A percentile compares a stretch with the other conserved stretches of the same genome.
These are phyloP conservation scores for Agapornis canus DNA, from an alignment of 2,797 vertebrate species.

Conservation along the genomic window DNA sequence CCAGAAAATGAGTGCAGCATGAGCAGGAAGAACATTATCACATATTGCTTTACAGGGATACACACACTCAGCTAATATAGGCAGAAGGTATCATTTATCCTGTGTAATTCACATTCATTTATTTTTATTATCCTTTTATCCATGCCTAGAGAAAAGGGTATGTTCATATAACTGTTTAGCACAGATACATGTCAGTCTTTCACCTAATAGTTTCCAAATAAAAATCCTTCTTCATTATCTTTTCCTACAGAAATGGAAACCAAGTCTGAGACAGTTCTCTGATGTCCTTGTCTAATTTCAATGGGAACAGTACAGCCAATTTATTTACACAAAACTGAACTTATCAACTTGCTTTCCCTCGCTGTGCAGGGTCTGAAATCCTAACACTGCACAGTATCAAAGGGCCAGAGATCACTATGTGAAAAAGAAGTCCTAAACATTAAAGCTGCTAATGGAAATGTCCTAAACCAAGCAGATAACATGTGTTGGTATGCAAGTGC, in stretches of 20 bases:
- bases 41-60: background rate
- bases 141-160: background rate
- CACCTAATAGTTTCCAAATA: background rate
- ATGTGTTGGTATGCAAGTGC: slow-evolving; percentile 64
- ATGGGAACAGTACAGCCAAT: background rate
- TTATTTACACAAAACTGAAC: background rate
- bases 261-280: background rate
- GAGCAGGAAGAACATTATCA: background rate
- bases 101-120: background rate
- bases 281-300: background rate
- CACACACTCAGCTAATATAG: background rate
- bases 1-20: background rate
- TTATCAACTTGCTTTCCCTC: background rate
- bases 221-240: background rate
- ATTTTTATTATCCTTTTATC: background rate
- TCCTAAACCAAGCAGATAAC: slow-evolving; percentile 38
- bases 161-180: background rate
- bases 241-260: background rate
- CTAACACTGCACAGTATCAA: background rate
- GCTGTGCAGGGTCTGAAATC: background rate
- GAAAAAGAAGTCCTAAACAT: slow-evolving; percentile 6
- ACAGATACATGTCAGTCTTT: background rate
- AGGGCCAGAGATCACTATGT: background rate
- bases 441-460: background rate
- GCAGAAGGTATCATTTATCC: background rate